Base-by-base conservation (phyloP, 2,888 invertebrate genomes). In the Argyra leucocephala region DNA sequence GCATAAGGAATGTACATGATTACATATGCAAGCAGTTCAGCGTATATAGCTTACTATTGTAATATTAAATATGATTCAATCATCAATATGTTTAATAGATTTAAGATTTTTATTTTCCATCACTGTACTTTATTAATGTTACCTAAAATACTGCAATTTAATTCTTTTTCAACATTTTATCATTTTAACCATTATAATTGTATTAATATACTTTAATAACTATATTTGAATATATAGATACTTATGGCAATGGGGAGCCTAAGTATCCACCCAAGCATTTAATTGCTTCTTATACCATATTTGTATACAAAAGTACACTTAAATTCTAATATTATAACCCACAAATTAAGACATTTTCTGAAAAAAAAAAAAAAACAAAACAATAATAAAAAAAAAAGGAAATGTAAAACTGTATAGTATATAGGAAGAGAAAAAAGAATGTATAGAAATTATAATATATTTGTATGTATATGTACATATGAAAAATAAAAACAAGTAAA, bases 271-370 rank as follows among this genome's bases (percentile, higher is more conserved):
- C 70, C 73, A 73, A 75, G 74, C 78, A 79, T 48, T 79, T 79
- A 79, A 79, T 79, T 79, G 79, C 77, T 78, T 76, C 75, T 78
- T 77, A 31, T 48, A n/a, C n/a, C n/a, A n/a, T n/a, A 48, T 48
- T 18, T 48, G 15, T 15, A 31, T 3, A 31, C 9, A 31, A 10
- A 31, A 6, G 31, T 31, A 31, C 31, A 77, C 77, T 78, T 78
- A 78, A 76, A 76, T 75, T 79, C 78, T 79, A 79, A 79, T 79
- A 73, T 74, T 48, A 48, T 48, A 48, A 48, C 18, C 48, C 18
- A 48, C 48, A 48, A 48, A 48, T 48, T 48, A 48, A 48, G 48
- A 48, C 48, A 48, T 48, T 48, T 48, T 48, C 4, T 18, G 15
- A 48, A 15, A 18, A 6, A 48, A 48, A 48, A 6, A 31, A 31